These are phyloP conservation scores for Mycalesis mineus DNA, from an alignment of 2,888 invertebrate species.

Conservation along the genomic window DNA sequence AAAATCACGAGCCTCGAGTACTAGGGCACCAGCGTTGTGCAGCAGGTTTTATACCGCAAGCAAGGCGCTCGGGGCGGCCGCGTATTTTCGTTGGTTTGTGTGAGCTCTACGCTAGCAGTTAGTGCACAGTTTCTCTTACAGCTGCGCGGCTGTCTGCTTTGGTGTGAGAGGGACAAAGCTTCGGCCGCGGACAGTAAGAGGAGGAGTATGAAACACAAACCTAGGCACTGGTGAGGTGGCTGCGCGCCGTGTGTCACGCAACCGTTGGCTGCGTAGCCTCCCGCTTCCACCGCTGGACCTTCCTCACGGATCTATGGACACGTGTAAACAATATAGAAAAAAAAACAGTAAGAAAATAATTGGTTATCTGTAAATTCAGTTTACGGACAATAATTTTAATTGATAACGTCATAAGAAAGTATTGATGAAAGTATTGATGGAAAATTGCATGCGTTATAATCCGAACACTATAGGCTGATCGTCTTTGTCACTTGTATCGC, in stretches of 20 bases:
- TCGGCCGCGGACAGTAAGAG: conserved; percentile 55
- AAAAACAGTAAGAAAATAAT: too few relatives aligned
- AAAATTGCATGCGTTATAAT: too few relatives aligned
- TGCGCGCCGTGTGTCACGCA: conserved; percentile 58
- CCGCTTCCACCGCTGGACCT: conserved; percentile 40
- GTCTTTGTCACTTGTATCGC: too few relatives aligned
- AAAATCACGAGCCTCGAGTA: conserved; percentile 63
- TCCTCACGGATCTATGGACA: conserved; percentile 64
- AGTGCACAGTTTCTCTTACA: conserved; percentile 59
- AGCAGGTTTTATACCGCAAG: conserved; percentile 35
- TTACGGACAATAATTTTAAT: too few relatives aligned
- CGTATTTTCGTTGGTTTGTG: conserved; percentile 19
- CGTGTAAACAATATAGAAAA: too few relatives aligned
- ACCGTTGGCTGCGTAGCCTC: conserved; percentile 45
- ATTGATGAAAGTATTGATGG: too few relatives aligned
- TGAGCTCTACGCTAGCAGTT: conserved; percentile 48
- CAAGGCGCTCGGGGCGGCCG: conserved; percentile 61
- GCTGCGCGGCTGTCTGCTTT: conserved; percentile 51
- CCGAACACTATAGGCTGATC: too few relatives aligned
- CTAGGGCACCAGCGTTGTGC: conserved; percentile 41
- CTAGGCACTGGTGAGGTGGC: conserved; percentile 66
- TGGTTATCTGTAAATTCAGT: too few relatives aligned
- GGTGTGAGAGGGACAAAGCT: conserved; percentile 35
- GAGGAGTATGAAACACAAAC: conserved; percentile 73
- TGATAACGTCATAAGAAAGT: too few relatives aligned